Conservation (phyloP, 2,888 invertebrate species). For the Gasteruption jaculator region DNA sequence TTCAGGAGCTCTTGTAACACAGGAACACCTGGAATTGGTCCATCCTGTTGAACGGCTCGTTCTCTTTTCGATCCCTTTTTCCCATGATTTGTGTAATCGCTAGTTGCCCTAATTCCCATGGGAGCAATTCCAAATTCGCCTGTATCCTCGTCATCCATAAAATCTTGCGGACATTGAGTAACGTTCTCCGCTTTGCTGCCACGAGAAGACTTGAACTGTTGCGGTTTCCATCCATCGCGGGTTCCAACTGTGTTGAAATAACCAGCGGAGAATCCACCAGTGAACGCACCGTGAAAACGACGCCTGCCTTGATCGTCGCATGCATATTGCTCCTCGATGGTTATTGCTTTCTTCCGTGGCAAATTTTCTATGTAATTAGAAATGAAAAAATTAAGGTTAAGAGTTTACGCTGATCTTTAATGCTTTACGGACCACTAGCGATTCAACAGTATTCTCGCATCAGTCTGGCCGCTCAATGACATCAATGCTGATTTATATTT, state of each 20-base stretch:
- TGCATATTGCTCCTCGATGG: slow-evolving; percentile 82
- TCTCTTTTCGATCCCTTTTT: slow-evolving; percentile 41
- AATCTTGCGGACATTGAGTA: slow-evolving; percentile 79
- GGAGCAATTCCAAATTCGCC: slow-evolving; percentile 95
- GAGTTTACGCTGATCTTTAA: no score
- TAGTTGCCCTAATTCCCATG: slow-evolving; percentile 73
- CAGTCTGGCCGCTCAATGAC: no score
- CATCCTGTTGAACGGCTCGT: slow-evolving; percentile 42
- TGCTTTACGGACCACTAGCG: no score
- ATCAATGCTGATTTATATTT: no score
- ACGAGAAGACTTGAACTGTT: slow-evolving; percentile 86
- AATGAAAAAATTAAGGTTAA: not conserved
- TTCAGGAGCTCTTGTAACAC: slow-evolving; percentile 56
- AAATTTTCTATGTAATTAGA: slow-evolving; percentile 61
- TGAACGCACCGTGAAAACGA: slow-evolving; percentile 98
- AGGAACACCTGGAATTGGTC: slow-evolving; percentile 54
- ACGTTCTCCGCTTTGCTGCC: slow-evolving; percentile 60
- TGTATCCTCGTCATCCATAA: slow-evolving; percentile 97
- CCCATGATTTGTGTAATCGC: slow-evolving; percentile 62
- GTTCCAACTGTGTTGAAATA: slow-evolving; percentile 96
- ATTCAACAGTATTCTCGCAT: no score
- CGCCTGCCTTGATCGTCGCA: slow-evolving; percentile 84
- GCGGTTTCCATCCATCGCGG: slow-evolving; percentile 91
- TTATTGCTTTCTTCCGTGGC: slow-evolving; percentile 74
- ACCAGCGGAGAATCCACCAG: slow-evolving; percentile 97